Conservation (phyloP, 2,888 invertebrate genomes). For the Dysmachus trigonus region DNA sequence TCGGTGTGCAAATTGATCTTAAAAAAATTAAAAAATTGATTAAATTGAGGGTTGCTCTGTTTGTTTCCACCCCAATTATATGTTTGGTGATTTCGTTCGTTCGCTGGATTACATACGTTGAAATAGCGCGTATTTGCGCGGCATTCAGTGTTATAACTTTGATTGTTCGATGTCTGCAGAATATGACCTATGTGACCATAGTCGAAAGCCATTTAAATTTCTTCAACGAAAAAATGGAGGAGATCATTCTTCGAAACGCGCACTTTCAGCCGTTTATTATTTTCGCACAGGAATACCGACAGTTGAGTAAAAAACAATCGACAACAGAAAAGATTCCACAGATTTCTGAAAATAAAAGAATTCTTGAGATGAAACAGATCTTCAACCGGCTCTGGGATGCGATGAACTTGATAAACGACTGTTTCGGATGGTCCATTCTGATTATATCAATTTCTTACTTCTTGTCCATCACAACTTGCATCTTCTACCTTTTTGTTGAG, state of each 20-base stretch:
- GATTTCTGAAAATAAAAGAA: conserved; percentile 26
- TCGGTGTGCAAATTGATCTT: conserved; percentile 27
- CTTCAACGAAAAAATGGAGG: conserved; percentile 47
- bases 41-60: neutral
- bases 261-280: conserved; percentile 20
- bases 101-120: neutral
- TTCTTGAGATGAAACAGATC: conserved; percentile 50
- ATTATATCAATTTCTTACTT: conserved; percentile 50
- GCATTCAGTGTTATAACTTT: neutral
- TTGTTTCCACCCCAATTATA: neutral
- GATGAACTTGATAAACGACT: conserved; percentile 50
- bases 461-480: conserved; percentile 50
- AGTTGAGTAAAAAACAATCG: neutral
- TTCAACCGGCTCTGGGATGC: conserved; percentile 51
- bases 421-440: conserved; percentile 51
- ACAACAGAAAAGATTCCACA: neutral
- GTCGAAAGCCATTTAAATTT: conserved; percentile 47
- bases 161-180: conserved; percentile 48
- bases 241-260: conserved; percentile 22
- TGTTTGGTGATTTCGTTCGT: neutral
- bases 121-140: neutral
- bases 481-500: conserved; percentile 50
- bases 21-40: neutral
- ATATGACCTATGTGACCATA: conserved; percentile 50
- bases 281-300: conserved; percentile 9